Evolutionary conservation across 2,888 invertebrate genomes (phyloP).

Genomic region (Ommatoiulus sabulosus): DNA sequence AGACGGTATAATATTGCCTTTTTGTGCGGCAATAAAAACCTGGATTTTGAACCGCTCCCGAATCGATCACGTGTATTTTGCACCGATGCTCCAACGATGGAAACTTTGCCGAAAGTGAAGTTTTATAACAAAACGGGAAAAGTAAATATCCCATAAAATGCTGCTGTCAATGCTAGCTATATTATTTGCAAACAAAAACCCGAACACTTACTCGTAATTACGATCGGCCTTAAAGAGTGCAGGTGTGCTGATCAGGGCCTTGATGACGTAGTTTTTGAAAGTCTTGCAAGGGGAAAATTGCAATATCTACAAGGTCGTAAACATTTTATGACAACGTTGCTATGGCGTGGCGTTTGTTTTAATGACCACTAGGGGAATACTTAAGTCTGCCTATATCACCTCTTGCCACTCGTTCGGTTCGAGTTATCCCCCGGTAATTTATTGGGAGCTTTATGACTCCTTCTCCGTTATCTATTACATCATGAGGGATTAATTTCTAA

Average conservation of each 20-base stretch:
- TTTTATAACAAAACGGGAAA: neutral
- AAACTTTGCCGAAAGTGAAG: neutral
- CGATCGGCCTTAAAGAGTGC: constrained; percentile 45
- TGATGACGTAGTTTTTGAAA: constrained; percentile 43
- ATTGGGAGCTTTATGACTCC: constrained; percentile 48
- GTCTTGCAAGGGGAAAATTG: constrained; percentile 45
- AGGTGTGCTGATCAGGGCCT: constrained; percentile 39
- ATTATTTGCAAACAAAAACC: constrained; percentile 10
- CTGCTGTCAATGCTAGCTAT: constrained; percentile 23
- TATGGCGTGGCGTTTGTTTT: constrained; percentile 53
- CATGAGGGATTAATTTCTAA: constrained; percentile 41
- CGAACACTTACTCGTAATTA: constrained; percentile 24
- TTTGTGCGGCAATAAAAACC: neutral
- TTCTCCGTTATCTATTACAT: constrained; percentile 48
- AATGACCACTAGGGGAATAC: constrained; percentile 54
- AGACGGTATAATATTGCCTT: neutral
- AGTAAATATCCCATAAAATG: neutral
- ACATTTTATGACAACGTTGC: constrained; percentile 53
- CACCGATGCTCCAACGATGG: neutral
- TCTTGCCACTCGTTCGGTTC: constrained; percentile 46
- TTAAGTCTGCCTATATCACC: constrained; percentile 45
- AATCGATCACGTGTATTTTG: neutral
- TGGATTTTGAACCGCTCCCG: neutral
- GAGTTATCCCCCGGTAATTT: constrained; percentile 48
- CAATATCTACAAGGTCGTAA: constrained; percentile 51